Evolutionary conservation across 1,140 invertebrate genomes (phyloP).

Genomic region (Liolophura sinensis): DNA sequence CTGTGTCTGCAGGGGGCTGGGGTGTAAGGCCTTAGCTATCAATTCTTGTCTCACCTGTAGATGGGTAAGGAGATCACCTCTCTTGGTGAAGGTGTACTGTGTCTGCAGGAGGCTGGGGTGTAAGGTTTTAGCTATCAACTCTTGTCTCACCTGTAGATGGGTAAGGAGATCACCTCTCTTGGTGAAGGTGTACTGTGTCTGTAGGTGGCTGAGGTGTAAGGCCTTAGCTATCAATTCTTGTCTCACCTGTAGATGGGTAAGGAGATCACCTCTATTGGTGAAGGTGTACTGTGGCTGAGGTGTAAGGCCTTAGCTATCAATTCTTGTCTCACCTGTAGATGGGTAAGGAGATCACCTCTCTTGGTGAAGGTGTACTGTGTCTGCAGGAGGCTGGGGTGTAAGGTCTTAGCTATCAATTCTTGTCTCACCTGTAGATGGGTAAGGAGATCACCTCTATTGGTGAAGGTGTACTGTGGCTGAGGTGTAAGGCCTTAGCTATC

Average conservation of each 20-base stretch:
- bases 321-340: slow-evolving; percentile 60
- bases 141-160: slow-evolving; percentile 56
- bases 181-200: slow-evolving; percentile 32
- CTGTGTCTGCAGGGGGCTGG: slow-evolving; percentile 51
- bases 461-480: slow-evolving; percentile 35
- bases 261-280: slow-evolving; percentile 51
- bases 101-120: slow-evolving; percentile 49
- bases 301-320: slow-evolving; percentile 61
- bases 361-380: slow-evolving; percentile 51
- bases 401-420: slow-evolving; percentile 59
- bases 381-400: slow-evolving; percentile 58
- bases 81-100: slow-evolving; percentile 35
- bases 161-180: slow-evolving; percentile 41
- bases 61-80: slow-evolving; percentile 41
- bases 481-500: slow-evolving; percentile 55
- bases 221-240: slow-evolving; percentile 56
- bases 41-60: slow-evolving; percentile 58
- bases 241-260: slow-evolving; percentile 59
- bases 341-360: slow-evolving; percentile 51
- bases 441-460: slow-evolving; percentile 41
- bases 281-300: slow-evolving; percentile 54
- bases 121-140: slow-evolving; percentile 55
- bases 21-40: slow-evolving; percentile 60
- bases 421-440: slow-evolving; percentile 54
- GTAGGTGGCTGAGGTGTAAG: slow-evolving; percentile 45